Conservation (phyloP, 2,888 invertebrate species). For the Drosophila multiciliata region DNA sequence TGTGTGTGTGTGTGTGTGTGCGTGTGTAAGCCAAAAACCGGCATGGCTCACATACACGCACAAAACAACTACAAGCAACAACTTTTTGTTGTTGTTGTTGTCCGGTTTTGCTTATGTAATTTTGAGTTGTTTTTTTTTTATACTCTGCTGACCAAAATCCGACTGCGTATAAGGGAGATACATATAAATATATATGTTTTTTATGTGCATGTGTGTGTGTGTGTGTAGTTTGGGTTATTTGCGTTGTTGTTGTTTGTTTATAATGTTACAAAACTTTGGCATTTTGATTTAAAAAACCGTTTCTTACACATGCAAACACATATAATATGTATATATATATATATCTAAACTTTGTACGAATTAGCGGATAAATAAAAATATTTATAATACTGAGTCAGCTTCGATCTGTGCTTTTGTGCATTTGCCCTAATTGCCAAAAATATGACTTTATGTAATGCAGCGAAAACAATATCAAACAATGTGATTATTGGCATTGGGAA, state of each 20-base stretch:
- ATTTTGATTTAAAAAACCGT: conserved; percentile 55
- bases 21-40: conserved; percentile 50
- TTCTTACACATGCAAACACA: conserved; percentile 3
- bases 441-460: conserved; percentile 25
- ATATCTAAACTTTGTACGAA: conserved; percentile 3
- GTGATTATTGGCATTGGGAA: conserved; percentile 27
- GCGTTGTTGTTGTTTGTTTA: conserved; percentile 41
- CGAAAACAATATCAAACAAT: conserved; percentile 10
- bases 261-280: conserved; percentile 70
- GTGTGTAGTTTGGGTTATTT: conserved; percentile 35
- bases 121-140: conserved; percentile 18
- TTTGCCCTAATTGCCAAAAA: conserved; percentile 35
- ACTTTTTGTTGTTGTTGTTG: conserved; percentile 26
- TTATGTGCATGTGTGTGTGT: not conserved
- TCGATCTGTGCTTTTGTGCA: conserved; percentile 16
- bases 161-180: conserved; percentile 32
- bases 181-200: not conserved
- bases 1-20: conserved; percentile 1
- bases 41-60: conserved; percentile 46
- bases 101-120: conserved; percentile 45
- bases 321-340: not conserved
- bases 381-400: conserved; percentile 18
- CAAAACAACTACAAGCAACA: conserved; percentile 21
- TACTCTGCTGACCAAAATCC: conserved; percentile 52
- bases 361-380: conserved; percentile 12